These are phyloP conservation scores for Seriola dumerili DNA, from an alignment of 2,113 vertebrate genomes.

Conservation along the genomic window DNA sequence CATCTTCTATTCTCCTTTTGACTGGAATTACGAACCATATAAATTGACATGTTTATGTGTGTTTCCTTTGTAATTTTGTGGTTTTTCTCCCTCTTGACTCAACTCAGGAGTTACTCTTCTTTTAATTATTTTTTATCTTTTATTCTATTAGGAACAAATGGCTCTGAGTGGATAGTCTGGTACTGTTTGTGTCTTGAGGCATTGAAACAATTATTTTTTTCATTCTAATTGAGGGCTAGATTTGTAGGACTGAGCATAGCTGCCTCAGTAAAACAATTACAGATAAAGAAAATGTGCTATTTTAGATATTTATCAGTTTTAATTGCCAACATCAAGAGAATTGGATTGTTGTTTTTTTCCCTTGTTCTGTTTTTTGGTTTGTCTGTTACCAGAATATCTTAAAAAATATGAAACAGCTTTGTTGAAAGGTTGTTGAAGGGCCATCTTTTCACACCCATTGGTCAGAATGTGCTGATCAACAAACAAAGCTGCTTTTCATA, in stretches of 20 bases:
- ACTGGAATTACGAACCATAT: constrained; percentile 23
- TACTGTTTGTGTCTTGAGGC: constrained; percentile 13
- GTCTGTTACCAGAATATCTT: constrained; percentile 1
- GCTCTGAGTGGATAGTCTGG: background rate
- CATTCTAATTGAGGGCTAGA: background rate
- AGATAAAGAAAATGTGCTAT: constrained; percentile 34
- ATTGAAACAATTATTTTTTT: constrained; percentile 13
- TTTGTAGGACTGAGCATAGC: constrained; percentile 19
- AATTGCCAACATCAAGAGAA: constrained; percentile 52
- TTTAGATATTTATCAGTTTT: constrained; percentile 53
- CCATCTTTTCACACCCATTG: background rate
- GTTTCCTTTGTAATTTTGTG: constrained; percentile 21
- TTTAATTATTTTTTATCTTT: constrained; percentile 23
- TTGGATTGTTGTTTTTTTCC: constrained; percentile 2
- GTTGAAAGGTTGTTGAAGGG: constrained; percentile 9
- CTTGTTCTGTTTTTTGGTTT: constrained; percentile 21
- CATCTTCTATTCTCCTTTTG: constrained; percentile 40
- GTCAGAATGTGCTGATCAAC: background rate
- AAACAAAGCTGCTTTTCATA: background rate
- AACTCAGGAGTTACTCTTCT: constrained; percentile 5
- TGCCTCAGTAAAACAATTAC: constrained; percentile 23
- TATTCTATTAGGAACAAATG: constrained; percentile 3
- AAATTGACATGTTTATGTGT: background rate
- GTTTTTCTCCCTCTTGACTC: background rate
- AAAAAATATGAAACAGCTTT: constrained; percentile 12